Percentiles rank a stretch among this genome's conserved stretches.
Evolutionary conservation across 2,888 invertebrate species (phyloP).

Genomic region (Calliphora vomitoria): DNA sequence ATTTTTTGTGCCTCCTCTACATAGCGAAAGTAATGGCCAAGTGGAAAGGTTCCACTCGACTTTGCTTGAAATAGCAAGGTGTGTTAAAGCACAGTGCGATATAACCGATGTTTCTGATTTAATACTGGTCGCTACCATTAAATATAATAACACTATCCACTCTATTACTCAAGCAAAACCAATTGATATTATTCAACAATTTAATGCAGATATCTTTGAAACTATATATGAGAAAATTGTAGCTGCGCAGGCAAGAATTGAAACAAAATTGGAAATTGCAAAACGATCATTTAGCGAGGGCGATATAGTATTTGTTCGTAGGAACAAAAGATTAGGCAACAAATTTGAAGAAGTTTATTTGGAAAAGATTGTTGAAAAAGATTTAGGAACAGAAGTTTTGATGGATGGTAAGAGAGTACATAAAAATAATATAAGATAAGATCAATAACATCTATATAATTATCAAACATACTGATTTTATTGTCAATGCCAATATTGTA

Average conservation of each 20-base stretch:
- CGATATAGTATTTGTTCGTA: constrained; percentile 24
- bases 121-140: neutral
- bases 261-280: neutral
- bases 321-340: constrained; percentile 13
- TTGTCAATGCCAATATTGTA: no score
- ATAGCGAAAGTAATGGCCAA: constrained; percentile 44
- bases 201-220: neutral
- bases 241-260: neutral
- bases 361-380: constrained; percentile 22
- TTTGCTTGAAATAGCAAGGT: constrained; percentile 32
- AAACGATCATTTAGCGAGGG: neutral
- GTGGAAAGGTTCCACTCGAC: constrained; percentile 43
- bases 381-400: constrained; percentile 17
- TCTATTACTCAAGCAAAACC: no score
- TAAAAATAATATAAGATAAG: constrained; percentile 31
- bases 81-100: neutral
- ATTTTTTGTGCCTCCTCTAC: constrained; percentile 34
- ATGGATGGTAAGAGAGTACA: constrained; percentile 14
- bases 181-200: no score
- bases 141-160: constrained; percentile 12
- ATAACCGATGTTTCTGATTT: constrained; percentile 17
- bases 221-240: constrained; percentile 2
- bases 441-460: neutral
- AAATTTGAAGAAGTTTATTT: constrained; percentile 28
- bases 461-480: no score